These are phyloP conservation scores for Phymanthus crucifer DNA, from an alignment of 92 coral and sea anemone genomes.

Conservation along the genomic window DNA sequence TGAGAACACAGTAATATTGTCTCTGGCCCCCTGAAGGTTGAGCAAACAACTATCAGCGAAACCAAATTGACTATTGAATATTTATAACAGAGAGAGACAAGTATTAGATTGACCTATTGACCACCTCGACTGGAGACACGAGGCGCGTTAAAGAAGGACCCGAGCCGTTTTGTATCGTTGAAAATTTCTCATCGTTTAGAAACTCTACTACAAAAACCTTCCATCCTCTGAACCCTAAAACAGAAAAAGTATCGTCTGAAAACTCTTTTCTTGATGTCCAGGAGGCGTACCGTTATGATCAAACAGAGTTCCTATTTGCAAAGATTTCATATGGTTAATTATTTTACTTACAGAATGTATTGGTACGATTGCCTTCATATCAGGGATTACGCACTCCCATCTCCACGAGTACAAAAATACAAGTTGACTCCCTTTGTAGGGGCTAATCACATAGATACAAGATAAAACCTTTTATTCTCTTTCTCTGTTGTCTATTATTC, in stretches of 20 bases:
- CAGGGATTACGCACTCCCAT: neutral
- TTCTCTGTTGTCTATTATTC: conserved; percentile 19
- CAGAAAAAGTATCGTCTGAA: neutral
- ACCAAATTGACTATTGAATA: conserved; percentile 43
- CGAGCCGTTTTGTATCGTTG: conserved; percentile 1
- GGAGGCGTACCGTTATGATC: neutral
- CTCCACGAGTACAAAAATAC: neutral
- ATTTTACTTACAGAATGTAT: neutral
- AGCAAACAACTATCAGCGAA: conserved; percentile 40
- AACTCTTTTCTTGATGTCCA: neutral
- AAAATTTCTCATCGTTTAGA: neutral
- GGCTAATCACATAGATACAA: conserved; percentile 4
- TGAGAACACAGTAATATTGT: conserved; percentile 1
- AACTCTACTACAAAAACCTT: neutral
- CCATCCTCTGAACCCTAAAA: neutral
- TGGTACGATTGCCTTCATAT: neutral
- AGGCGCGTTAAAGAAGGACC: conserved; percentile 28
- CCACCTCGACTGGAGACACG: conserved; percentile 34
- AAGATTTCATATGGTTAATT: conserved; percentile 10
- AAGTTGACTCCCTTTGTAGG: conserved; percentile 25
- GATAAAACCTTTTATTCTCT: neutral
- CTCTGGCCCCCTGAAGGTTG: conserved; percentile 41
- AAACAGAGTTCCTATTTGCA: neutral
- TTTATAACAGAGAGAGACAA: conserved; percentile 24
- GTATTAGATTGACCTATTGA: conserved; percentile 37